phyloP scores from a whole-genome alignment of 2,797 vertebrate genomes.

The Natrix natrix region DNA sequence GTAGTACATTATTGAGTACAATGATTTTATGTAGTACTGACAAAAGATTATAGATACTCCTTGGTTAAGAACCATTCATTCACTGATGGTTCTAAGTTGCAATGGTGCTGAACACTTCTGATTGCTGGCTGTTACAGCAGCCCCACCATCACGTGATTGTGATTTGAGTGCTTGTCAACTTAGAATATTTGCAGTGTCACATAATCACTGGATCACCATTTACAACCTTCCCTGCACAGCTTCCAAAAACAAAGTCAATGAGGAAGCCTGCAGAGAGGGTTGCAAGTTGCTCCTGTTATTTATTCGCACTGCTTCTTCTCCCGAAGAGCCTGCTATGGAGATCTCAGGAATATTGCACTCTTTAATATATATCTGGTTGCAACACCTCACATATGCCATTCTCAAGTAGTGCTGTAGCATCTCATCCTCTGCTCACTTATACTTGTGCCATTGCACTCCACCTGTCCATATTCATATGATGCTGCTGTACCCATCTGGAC shows the following conservation, averaged over 20 bases:
- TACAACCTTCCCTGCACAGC: background rate
- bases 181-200: background rate
- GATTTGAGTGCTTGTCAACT: background rate
- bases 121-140: background rate
- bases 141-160: background rate
- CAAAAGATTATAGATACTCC: background rate
- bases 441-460: background rate
- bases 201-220: background rate
- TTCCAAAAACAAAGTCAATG: background rate
- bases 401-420: background rate
- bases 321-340: background rate
- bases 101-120: background rate
- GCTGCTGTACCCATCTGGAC: background rate
- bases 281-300: background rate
- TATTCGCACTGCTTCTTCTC: background rate
- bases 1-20: background rate
- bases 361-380: background rate
- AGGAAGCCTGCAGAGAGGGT: background rate
- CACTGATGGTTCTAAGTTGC: background rate
- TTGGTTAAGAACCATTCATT: background rate
- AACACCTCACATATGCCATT: background rate
- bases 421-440: background rate
- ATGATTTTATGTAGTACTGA: background rate
- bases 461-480: background rate
- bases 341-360: background rate